phyloP scores from a whole-genome alignment of 2,888 invertebrate species.

The Agonopterix subpropinquella region DNA sequence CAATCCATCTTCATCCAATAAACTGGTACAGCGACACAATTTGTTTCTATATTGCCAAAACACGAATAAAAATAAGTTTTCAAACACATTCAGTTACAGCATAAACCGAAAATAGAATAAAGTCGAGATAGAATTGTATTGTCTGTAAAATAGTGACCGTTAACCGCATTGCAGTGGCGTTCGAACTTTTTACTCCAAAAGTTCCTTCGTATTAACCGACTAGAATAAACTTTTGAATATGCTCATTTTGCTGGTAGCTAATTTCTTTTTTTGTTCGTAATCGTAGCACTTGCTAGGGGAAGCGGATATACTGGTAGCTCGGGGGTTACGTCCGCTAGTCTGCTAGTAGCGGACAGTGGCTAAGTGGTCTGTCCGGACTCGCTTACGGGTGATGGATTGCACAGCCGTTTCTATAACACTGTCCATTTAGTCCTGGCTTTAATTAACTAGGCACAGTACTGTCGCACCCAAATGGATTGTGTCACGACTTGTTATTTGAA shows the following conservation, averaged over 20 bases:
- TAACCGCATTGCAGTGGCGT: conserved; percentile 3
- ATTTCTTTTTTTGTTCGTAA: conserved; percentile 4
- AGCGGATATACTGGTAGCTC: conserved; percentile 5
- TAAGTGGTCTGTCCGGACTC: conserved; percentile 62
- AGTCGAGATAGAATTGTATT: background rate
- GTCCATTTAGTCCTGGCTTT: conserved; percentile 19
- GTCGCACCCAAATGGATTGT: background rate
- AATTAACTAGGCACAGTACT: conserved; percentile 12
- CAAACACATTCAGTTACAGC: no score
- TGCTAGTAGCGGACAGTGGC: conserved; percentile 25
- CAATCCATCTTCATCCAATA: no score
- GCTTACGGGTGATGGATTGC: conserved; percentile 60
- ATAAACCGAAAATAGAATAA: background rate
- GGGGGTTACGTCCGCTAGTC: conserved; percentile 2
- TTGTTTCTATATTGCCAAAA: background rate
- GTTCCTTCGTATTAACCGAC: background rate
- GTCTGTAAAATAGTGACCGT: background rate
- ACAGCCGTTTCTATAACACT: conserved; percentile 30
- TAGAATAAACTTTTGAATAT: conserved; percentile 1
- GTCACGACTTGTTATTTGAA: background rate
- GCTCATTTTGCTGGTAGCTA: background rate
- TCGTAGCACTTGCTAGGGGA: conserved; percentile 1
- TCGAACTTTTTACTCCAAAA: conserved; percentile 1
- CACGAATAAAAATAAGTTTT: no score
- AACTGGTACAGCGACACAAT: no score